phyloP scores from a whole-genome alignment of 2,888 invertebrate species.

The Hydrotaea diabolus region DNA sequence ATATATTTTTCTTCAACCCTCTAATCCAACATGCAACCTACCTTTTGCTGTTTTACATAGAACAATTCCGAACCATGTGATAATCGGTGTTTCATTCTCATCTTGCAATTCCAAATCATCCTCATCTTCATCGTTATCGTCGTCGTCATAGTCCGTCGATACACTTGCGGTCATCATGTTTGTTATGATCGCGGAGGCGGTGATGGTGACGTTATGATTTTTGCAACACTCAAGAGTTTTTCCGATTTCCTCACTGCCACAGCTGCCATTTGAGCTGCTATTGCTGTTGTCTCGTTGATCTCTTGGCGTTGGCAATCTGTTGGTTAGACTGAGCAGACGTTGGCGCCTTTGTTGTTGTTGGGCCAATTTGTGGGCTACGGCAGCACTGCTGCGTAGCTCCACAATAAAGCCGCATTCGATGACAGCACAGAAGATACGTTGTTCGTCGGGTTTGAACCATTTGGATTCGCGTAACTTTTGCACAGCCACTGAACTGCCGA shows the following conservation, averaged over 20 bases:
- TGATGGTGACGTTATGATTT: constrained; percentile 32
- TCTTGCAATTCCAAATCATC: constrained; percentile 75
- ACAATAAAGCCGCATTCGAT: constrained; percentile 88
- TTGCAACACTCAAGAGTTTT: constrained; percentile 27
- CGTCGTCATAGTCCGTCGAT: constrained; percentile 50
- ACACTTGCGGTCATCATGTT: constrained; percentile 31
- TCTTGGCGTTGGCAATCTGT: constrained; percentile 29
- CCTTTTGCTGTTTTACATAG: constrained; percentile 88
- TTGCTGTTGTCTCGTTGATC: constrained; percentile 53
- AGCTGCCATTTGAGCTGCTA: constrained; percentile 63
- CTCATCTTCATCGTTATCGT: constrained; percentile 61
- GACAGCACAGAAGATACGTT: constrained; percentile 87
- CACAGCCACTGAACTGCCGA: constrained; percentile 86
- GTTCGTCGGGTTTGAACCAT: constrained; percentile 88
- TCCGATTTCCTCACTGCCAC: constrained; percentile 53
- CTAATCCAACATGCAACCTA: constrained; percentile 73
- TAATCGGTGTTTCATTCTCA: constrained; percentile 78
- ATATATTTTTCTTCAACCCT: not conserved
- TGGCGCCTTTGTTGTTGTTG: constrained; percentile 61
- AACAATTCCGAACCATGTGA: constrained; percentile 85
- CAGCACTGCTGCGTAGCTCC: constrained; percentile 83
- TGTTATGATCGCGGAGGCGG: constrained; percentile 1
- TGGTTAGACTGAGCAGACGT: constrained; percentile 46
- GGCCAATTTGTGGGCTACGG: constrained; percentile 60
- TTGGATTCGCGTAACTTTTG: constrained; percentile 88